Evolutionary conservation across 2,888 invertebrate species (phyloP).

Genomic region (Chrysodeixis includens): DNA sequence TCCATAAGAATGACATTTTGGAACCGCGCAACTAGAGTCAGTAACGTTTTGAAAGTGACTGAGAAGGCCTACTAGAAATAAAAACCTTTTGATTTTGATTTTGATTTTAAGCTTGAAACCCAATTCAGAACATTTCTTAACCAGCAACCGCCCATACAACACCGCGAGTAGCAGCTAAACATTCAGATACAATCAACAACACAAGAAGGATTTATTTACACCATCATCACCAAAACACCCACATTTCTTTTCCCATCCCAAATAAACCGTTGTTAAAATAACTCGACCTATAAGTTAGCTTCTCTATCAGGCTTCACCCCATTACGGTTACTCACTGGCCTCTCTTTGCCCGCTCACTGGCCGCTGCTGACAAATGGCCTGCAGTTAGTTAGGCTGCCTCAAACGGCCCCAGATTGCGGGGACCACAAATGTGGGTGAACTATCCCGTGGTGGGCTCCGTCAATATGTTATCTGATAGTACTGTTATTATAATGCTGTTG

Average conservation of each 20-base stretch:
- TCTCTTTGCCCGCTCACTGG: background rate
- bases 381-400: background rate
- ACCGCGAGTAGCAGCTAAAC: too few species aligned
- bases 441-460: background rate
- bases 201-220: too few species aligned
- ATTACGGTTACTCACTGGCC: background rate
- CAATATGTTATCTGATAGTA: background rate
- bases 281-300: background rate
- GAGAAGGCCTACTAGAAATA: too few species aligned
- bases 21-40: too few species aligned
- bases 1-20: too few species aligned
- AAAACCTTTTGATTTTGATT: too few species aligned
- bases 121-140: too few species aligned
- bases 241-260: background rate
- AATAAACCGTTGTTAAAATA: background rate
- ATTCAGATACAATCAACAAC: too few species aligned
- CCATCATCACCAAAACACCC: background rate
- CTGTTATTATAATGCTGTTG: too few species aligned
- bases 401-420: background rate
- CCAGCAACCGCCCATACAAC: too few species aligned
- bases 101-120: too few species aligned
- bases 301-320: background rate
- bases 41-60: too few species aligned
- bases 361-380: background rate
- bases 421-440: conserved; percentile 1